Percentiles rank a stretch among this genome's conserved stretches.
phyloP scores from a whole-genome alignment of 2,797 vertebrate genomes.

The Hapalemur alaotrensis region DNA sequence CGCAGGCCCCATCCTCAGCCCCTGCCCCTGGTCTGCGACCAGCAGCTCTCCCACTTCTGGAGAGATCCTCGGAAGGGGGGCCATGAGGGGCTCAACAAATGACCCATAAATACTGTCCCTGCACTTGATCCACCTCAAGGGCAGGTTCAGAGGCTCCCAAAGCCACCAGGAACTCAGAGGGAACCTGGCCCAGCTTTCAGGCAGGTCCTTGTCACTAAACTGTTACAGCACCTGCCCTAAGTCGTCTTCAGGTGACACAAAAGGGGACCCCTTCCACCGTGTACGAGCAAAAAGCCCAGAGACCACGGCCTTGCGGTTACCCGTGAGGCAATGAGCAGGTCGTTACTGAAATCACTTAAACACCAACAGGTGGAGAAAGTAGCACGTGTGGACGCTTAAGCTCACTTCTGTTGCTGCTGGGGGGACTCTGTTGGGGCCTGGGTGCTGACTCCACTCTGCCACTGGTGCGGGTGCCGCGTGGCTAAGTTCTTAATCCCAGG shows the following conservation, averaged over 20 bases:
- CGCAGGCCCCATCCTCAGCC: neutral
- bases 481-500: neutral
- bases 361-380: neutral
- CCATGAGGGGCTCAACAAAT: no score
- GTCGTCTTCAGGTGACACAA: neutral
- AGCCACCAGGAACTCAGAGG: neutral
- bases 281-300: neutral
- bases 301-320: neutral
- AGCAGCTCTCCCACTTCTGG: no score
- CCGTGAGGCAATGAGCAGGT: neutral
- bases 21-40: fast-evolving
- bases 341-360: neutral
- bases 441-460: neutral
- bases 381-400: fast-evolving
- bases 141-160: neutral
- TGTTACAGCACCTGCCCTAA: neutral
- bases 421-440: no score
- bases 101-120: neutral
- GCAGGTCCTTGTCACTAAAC: neutral
- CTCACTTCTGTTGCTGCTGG: neutral
- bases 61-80: neutral
- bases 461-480: neutral
- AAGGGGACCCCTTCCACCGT: neutral
- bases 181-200: neutral
- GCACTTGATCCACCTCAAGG: neutral